A percentile compares a stretch with the other conserved stretches of the same genome.
Evolutionary conservation across 2,888 invertebrate genomes (phyloP).

Genomic region (Agrypnus murinus): DNA sequence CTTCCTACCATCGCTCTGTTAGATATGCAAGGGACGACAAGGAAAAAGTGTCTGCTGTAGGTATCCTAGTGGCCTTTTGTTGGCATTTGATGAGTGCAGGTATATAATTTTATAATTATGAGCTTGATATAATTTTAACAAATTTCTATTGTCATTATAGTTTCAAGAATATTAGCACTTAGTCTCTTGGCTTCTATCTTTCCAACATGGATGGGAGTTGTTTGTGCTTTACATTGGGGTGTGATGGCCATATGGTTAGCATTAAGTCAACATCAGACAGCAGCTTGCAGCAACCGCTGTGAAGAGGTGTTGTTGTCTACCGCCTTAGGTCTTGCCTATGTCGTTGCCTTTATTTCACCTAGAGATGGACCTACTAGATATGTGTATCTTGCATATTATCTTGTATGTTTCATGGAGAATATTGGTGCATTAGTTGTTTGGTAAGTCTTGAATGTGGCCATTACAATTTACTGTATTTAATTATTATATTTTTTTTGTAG

Average conservation of each 20-base stretch:
- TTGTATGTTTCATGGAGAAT: conserved; percentile 72
- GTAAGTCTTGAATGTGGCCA: conserved; percentile 61
- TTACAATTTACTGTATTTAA: no score
- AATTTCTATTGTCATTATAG: conserved; percentile 59
- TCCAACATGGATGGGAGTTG: conserved; percentile 72
- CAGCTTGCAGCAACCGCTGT: conserved; percentile 70
- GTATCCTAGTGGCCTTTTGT: conserved; percentile 73
- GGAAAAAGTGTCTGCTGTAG: conserved; percentile 73
- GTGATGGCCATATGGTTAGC: conserved; percentile 76
- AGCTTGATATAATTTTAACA: neutral
- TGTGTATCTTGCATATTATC: conserved; percentile 71
- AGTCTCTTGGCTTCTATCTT: conserved; percentile 74
- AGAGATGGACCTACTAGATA: conserved; percentile 76
- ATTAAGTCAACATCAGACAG: conserved; percentile 69
- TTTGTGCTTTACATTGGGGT: conserved; percentile 74
- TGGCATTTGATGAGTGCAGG: conserved; percentile 77
- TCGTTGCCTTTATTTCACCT: conserved; percentile 77
- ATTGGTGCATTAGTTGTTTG: conserved; percentile 71
- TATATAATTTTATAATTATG: conserved; percentile 60
- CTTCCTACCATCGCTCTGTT: conserved; percentile 76
- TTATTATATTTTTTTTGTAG: conserved; percentile 58
- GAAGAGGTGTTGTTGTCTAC: conserved; percentile 72
- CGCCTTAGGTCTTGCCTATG: conserved; percentile 75
- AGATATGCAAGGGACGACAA: conserved; percentile 75
- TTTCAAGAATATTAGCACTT: conserved; percentile 74